Evolutionary conservation across 2,888 invertebrate genomes (phyloP).

Genomic region (Drosophila colorata): DNA sequence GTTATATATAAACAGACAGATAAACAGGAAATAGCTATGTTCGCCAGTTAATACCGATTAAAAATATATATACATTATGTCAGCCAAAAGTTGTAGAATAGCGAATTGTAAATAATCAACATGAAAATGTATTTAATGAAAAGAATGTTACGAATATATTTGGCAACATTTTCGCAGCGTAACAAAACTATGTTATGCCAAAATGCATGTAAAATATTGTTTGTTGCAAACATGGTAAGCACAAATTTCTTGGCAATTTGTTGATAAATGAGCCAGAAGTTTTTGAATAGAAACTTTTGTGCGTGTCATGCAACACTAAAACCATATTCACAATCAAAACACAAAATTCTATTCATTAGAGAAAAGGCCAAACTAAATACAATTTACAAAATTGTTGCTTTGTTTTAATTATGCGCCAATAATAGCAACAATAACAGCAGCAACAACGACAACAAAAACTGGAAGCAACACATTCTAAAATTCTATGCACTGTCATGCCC

Average conservation of each 20-base stretch:
- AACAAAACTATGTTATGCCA: not conserved
- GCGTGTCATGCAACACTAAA: slow-evolving; percentile 16
- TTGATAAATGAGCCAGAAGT: slow-evolving; percentile 28
- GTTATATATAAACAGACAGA: too few species aligned
- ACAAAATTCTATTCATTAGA: slow-evolving; percentile 6
- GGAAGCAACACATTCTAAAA: slow-evolving; percentile 3
- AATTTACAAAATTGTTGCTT: slow-evolving; percentile 34
- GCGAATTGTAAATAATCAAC: too few species aligned
- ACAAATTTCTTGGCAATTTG: slow-evolving; percentile 16
- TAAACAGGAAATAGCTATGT: too few species aligned
- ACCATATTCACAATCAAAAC: not conserved
- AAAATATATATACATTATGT: too few species aligned
- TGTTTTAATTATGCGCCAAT: slow-evolving; percentile 42
- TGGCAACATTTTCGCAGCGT: not conserved
- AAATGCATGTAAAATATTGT: not conserved
- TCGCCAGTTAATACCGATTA: too few species aligned
- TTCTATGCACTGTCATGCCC: slow-evolving; percentile 24
- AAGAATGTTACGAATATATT: too few species aligned
- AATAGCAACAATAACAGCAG: slow-evolving; percentile 9
- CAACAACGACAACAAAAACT: not conserved
- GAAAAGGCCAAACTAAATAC: slow-evolving; percentile 11
- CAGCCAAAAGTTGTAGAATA: too few species aligned
- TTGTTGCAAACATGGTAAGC: slow-evolving; percentile 1
- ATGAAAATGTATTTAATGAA: too few species aligned
- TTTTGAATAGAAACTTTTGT: not conserved